These are phyloP conservation scores for Clitarchus hookeri DNA, from an alignment of 2,888 invertebrate genomes.

Conservation along the genomic window DNA sequence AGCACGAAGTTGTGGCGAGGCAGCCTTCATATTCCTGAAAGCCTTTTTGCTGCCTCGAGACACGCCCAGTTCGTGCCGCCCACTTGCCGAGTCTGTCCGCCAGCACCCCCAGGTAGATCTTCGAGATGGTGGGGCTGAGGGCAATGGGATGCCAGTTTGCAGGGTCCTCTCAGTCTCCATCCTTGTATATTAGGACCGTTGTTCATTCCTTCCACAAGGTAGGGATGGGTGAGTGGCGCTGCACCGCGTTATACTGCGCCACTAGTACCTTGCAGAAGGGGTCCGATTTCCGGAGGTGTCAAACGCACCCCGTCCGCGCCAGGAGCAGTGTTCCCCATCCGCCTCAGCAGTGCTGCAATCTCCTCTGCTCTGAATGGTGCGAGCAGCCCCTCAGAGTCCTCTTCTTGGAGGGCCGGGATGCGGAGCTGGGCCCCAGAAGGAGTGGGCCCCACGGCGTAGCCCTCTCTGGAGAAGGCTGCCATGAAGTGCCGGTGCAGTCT, in stretches of 20 bases:
- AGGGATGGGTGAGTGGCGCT: conserved; percentile 28
- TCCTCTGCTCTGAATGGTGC: too few relatives aligned
- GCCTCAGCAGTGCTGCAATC: too few relatives aligned
- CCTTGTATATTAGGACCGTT: conserved; percentile 37
- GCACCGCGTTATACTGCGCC: background rate
- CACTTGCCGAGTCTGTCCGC: conserved; percentile 44
- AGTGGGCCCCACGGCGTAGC: too few relatives aligned
- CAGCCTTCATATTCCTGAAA: conserved; percentile 46
- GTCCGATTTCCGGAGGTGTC: conserved; percentile 41
- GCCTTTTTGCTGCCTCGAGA: conserved; percentile 40
- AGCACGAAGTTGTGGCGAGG: too few relatives aligned
- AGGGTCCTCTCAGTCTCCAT: conserved; percentile 41
- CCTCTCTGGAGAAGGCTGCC: too few relatives aligned
- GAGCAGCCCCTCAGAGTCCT: too few relatives aligned
- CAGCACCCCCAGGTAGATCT: conserved; percentile 44
- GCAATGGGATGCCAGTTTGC: conserved; percentile 47
- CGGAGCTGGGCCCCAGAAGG: too few relatives aligned
- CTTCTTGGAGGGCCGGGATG: too few relatives aligned
- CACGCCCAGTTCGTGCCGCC: conserved; percentile 42
- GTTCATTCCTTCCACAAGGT: conserved; percentile 36
- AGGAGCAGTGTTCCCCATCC: too few relatives aligned
- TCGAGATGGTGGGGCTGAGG: conserved; percentile 38
- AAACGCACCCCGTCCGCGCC: too few relatives aligned
- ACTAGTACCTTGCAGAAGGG: conserved; percentile 26
- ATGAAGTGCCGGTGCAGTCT: too few relatives aligned